Base-by-base conservation (phyloP, 2,113 vertebrate species). In the Actinemys pallida region DNA sequence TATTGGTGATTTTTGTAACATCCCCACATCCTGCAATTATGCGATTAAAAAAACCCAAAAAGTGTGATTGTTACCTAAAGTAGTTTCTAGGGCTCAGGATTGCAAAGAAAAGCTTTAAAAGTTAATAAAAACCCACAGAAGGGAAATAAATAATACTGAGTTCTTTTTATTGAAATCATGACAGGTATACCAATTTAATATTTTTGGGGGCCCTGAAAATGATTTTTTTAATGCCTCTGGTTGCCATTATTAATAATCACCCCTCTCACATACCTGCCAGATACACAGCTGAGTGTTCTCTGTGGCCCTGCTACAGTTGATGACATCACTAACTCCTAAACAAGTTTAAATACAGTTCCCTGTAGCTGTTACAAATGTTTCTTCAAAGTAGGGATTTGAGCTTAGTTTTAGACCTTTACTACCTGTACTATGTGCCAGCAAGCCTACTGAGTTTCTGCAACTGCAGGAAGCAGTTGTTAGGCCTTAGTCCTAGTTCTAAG, bases 401-500 rank as follows among this genome's bases (percentile, higher is more conserved):
- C 35, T 39, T 69, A 20, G 4, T 69, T n/a, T 69, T 17, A 69
- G 14, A 69, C 16, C 16, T n/a, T n/a, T 69, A 9, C 35, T 35
- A 59, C 56, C 25, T 59, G 25, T 59, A 31, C 16, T 39, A n/a
- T 39, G 14, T 69, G 19, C 35, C 17, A 69, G 65, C 4, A 72
- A 72, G 2, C 4, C 35, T 22, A n/a, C 19, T 69, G 35, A 39
- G 10, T 69, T 69, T n/a, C 19, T 72, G 35, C 17, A 69, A 10
- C 17, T 39, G 35, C 35, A 8, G 42, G 42, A 8, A 3, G 4
- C 1, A 1, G 19, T 8, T 5, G 65, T 3, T 12, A 81, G 47
- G 65, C 31, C 19, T 42, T 24, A 3, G 7, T 62, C 10, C 52
- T 20, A 5, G 2, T 42, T n/a, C 47, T 0, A 59, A 22, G 35